Evolutionary conservation across 2,888 invertebrate genomes (phyloP), one percentile per base, ranked within the genome.

Genomic region (Stenodera caucasica): DNA sequence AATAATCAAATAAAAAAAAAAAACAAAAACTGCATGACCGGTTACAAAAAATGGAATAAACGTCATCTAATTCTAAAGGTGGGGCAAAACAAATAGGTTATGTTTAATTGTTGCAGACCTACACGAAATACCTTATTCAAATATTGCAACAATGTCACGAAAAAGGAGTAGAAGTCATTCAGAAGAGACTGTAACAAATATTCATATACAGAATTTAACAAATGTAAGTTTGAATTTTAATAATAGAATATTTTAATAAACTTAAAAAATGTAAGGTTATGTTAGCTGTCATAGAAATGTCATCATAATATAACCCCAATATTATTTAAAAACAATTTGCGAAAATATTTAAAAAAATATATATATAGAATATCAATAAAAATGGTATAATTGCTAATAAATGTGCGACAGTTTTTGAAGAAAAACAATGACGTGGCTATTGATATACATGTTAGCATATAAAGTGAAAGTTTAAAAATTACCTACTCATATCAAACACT

Each of bases 131-230:
- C 26, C 50, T 18, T 45, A 54, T 37, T 15, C 51, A 26, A 63
- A 53, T 55, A 37, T 53, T 37, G 40, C 30, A 6, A 65, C 67
- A 53, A 80, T 80, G 80, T 80, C 80, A 33, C 75, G 81, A 63
- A 81, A 81, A 75, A 73, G 80, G 61, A 77, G 78, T 12, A 75
- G 80, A 68, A 80, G 79, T 68, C 75, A 77, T 57, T 80, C 80
- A 9, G 80, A 80, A 68, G 79, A 80, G 54, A 70, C 75, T 30
- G 65, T 75, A 57, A 54, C 64, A 7, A 40, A 63, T 8, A 60
- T 58, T 35, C 58, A 67, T 53, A 60, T 71, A 53, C 71, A 71
- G 57, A 64, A 67, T 14, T 26, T 72, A 23, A 63, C 65, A 26
- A 64, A 66, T 59, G 72, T 72, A 68, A 71, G 72, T 70, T 12